Percentiles rank a stretch among this genome's conserved stretches.
These are phyloP conservation scores for Drosophila mojavensis DNA, from an alignment of 1,140 invertebrate species.

Conservation along the genomic window DNA sequence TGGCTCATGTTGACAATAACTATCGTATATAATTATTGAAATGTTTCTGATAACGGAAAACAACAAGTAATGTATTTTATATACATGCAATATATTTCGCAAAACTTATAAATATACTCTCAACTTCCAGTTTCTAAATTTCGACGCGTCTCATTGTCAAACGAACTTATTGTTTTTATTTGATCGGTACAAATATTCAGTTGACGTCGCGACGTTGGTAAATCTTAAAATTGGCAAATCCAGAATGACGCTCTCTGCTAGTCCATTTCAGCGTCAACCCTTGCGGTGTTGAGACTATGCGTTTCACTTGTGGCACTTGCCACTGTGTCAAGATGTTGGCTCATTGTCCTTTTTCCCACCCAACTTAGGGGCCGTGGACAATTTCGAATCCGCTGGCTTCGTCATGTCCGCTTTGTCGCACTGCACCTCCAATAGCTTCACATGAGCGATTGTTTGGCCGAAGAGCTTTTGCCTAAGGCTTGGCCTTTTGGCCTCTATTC, in stretches of 20 bases:
- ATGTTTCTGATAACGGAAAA: too few relatives aligned
- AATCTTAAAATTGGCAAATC: not conserved
- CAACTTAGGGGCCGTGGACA: not conserved
- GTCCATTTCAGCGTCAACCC: not conserved
- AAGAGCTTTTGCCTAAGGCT: constrained; percentile 75
- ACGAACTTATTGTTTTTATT: not conserved
- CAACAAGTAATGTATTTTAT: too few relatives aligned
- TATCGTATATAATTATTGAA: too few relatives aligned
- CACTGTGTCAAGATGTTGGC: constrained; percentile 56
- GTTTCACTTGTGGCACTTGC: constrained; percentile 51
- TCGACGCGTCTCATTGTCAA: too few relatives aligned
- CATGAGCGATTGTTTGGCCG: constrained; percentile 59
- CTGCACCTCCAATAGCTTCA: constrained; percentile 63
- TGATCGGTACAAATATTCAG: not conserved
- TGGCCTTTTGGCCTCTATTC: constrained; percentile 49
- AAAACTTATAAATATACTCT: too few relatives aligned
- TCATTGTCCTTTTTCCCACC: constrained; percentile 41
- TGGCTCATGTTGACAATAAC: too few relatives aligned
- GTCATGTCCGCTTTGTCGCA: constrained; percentile 45
- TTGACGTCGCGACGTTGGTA: not conserved
- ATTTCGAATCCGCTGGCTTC: not conserved
- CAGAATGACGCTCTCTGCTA: not conserved
- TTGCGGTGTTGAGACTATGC: constrained; percentile 56
- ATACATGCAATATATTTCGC: too few relatives aligned
- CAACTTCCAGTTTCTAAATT: too few relatives aligned